Percentiles rank a stretch among this genome's conserved stretches.
Evolutionary conservation across 2,797 vertebrate genomes (phyloP).

Genomic region (Hydrophis major): DNA sequence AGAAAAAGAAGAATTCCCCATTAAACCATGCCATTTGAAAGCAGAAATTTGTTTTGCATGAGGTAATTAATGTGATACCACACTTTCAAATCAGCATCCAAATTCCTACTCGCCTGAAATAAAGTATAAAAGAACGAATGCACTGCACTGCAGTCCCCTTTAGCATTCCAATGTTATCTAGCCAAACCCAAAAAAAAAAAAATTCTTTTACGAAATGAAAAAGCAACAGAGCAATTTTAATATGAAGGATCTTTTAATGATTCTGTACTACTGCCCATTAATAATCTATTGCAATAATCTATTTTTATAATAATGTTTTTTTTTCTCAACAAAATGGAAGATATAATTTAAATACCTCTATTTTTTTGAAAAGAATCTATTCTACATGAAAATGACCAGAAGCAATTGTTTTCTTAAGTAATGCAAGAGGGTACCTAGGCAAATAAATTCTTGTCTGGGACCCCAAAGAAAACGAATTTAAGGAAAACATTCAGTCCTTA

Average conservation of each 20-base stretch:
- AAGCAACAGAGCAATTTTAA: conserved; percentile 32
- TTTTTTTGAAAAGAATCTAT: not conserved
- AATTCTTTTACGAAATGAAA: conserved; percentile 45
- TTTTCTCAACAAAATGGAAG: not conserved
- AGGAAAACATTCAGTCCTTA: not conserved
- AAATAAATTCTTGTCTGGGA: not conserved
- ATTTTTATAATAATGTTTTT: too few relatives aligned
- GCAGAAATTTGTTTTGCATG: conserved; percentile 34
- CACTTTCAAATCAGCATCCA: conserved; percentile 55
- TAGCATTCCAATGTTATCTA: conserved; percentile 33
- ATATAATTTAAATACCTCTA: not conserved
- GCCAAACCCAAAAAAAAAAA: not conserved
- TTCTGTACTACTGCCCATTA: conserved; percentile 33
- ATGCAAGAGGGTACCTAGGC: conserved; percentile 10
- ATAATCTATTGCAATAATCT: not conserved
- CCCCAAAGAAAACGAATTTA: conserved; percentile 12
- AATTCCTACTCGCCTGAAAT: conserved; percentile 49
- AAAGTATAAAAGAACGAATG: conserved; percentile 18
- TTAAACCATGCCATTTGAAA: conserved; percentile 48
- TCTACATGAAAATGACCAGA: not conserved
- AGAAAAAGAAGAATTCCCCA: conserved; percentile 25
- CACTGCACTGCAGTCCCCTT: conserved; percentile 31
- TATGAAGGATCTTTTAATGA: conserved; percentile 38
- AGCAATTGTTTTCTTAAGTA: conserved; percentile 22
- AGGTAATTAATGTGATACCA: conserved; percentile 56